A percentile compares a stretch with the other conserved stretches of the same genome.
Conservation (phyloP, 2,113 vertebrate species). For the Nasalis larvatus region DNA sequence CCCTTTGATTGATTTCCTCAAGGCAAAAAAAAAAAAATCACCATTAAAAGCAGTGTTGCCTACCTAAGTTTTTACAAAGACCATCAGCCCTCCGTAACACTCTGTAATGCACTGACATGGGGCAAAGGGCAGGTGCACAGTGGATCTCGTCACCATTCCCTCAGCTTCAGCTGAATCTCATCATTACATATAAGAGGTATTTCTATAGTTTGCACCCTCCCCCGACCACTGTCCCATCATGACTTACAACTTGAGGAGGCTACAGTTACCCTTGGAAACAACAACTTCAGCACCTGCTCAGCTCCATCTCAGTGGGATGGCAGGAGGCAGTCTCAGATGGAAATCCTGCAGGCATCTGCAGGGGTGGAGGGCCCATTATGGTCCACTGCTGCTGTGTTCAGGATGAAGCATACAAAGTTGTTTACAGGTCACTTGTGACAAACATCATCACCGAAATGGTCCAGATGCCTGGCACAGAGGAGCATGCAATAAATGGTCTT, state of each 20-base stretch:
- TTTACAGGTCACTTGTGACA: neutral
- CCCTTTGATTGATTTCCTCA: slow-evolving; percentile 46
- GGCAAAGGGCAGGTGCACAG: slow-evolving; percentile 8
- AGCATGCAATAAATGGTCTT: neutral
- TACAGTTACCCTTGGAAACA: slow-evolving; percentile 2
- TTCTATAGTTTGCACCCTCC: neutral
- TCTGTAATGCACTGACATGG: neutral
- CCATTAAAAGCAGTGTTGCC: neutral
- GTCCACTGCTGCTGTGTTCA: neutral
- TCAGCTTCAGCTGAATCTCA: slow-evolving; percentile 14
- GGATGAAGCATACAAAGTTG: accelerated
- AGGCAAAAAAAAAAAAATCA: neutral
- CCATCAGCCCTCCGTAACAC: neutral
- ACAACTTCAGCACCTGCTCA: neutral
- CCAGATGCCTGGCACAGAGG: neutral
- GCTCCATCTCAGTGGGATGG: neutral
- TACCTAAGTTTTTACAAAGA: slow-evolving; percentile 39
- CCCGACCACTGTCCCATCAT: neutral
- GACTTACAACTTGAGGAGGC: neutral
- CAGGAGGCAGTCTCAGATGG: neutral
- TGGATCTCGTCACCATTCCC: neutral
- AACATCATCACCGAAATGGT: neutral
- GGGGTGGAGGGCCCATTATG: accelerated
- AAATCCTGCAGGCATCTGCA: accelerated
- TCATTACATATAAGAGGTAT: neutral